Evolutionary conservation across 1,140 invertebrate genomes (phyloP).

Genomic region (Tetramorium simillimum): DNA sequence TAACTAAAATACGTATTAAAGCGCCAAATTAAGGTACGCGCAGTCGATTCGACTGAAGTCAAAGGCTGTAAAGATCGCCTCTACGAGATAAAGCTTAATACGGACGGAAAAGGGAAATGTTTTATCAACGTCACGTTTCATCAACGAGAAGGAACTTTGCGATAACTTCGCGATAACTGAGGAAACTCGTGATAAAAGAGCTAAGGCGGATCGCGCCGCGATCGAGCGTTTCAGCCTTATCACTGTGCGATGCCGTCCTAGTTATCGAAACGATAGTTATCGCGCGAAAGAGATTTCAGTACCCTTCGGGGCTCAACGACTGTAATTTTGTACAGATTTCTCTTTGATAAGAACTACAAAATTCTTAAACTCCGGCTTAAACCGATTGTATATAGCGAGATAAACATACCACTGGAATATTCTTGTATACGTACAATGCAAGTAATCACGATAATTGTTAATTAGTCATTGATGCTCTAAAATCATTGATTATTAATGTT

Average conservation of each 20-base stretch:
- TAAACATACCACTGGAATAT: not conserved
- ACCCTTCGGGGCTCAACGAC: not conserved
- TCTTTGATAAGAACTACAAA: not conserved
- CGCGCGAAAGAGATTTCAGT: conserved; percentile 12
- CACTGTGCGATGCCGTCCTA: conserved; percentile 3
- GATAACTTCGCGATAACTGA: conserved; percentile 41
- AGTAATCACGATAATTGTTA: not conserved
- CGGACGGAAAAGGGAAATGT: conserved; percentile 51
- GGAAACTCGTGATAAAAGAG: conserved; percentile 54
- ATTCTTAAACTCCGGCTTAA: not conserved
- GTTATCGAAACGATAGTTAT: conserved; percentile 43
- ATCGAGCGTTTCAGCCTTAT: conserved; percentile 35
- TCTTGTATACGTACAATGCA: not conserved
- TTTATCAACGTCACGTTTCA: conserved; percentile 60
- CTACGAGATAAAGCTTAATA: conserved; percentile 41
- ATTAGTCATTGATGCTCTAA: not conserved
- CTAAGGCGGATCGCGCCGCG: conserved; percentile 11
- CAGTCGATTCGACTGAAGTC: not conserved
- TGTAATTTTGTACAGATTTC: conserved; percentile 26
- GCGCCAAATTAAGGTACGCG: conserved; percentile 3
- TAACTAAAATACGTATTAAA: not conserved
- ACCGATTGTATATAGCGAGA: not conserved
- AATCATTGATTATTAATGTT: not conserved
- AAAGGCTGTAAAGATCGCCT: conserved; percentile 5
- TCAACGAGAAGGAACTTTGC: conserved; percentile 33